Evolutionary conservation across 2,888 invertebrate species (phyloP).

Genomic region (Lycaena phlaeas): DNA sequence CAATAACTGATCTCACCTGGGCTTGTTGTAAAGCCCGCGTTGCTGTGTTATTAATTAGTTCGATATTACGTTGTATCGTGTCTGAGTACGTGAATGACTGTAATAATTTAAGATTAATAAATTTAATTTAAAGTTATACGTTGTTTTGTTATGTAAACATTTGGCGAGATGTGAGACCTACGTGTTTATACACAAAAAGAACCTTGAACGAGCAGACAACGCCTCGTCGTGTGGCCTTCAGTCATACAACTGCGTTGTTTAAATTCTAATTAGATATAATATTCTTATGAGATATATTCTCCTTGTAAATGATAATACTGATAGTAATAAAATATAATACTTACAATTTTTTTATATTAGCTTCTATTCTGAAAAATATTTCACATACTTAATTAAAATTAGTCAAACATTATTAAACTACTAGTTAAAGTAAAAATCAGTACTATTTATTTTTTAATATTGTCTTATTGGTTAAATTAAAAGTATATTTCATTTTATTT

Average conservation of each 20-base stretch:
- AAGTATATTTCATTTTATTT: too few species aligned
- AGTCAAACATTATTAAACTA: too few species aligned
- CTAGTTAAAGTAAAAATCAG: too few species aligned
- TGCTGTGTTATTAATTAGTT: constrained; percentile 68
- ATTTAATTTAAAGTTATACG: constrained; percentile 27
- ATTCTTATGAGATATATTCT: background rate
- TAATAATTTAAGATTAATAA: constrained; percentile 61
- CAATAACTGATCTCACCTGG: constrained; percentile 58
- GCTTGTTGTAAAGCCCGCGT: constrained; percentile 64
- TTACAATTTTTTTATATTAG: too few species aligned
- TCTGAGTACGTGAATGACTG: constrained; percentile 47
- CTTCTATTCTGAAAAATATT: too few species aligned
- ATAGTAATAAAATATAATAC: too few species aligned
- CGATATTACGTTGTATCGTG: constrained; percentile 50
- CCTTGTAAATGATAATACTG: background rate
- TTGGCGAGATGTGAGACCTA: constrained; percentile 2
- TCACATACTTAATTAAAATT: too few species aligned
- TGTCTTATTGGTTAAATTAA: too few species aligned
- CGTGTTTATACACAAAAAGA: constrained; percentile 66
- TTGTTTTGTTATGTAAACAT: constrained; percentile 31
- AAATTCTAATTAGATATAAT: background rate
- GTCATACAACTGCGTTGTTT: constrained; percentile 8
- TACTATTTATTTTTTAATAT: too few species aligned
- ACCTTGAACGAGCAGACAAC: constrained; percentile 40
- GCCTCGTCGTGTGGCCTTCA: constrained; percentile 27